Evolutionary conservation across 2,113 vertebrate species (phyloP), one percentile per base, ranked within the genome.

Genomic region (Microtus ochrogaster): DNA sequence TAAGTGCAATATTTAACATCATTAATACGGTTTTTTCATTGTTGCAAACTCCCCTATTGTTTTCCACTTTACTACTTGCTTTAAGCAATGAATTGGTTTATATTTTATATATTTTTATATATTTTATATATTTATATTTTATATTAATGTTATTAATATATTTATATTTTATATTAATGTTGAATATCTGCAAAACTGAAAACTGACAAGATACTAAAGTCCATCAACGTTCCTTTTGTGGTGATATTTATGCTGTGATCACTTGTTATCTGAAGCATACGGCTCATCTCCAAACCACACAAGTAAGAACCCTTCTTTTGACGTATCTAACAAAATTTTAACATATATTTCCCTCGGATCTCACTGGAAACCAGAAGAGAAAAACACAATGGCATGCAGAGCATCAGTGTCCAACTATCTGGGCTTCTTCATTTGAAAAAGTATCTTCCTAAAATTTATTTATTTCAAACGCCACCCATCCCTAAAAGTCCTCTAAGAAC

Each of bases 1-100:
- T 97, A 95, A 96, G 79, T 96, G 36, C 52, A 92, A 9, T 65
- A 90, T 24, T 98, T 97, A 96, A 44, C 70, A 82, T 36, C 74
- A 84, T 87, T 96, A 94, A 89, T 79, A 94, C 79, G 24, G 83
- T 84, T 88, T 96, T 44, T 72, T 28, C 70, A 21, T 89, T 91
- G 92, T 0, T 74, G 61, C 26, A 93, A 90, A 94, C 14, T 41
- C 52, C 14, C 58, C 68, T 30, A 28, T 26, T 77, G 52, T 63
- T 47, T 84, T 87, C 82, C 36, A 41, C 14, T 16, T 63, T 79
- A 77, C 17, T 30, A 52, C 30, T 90, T 83, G n/a, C 30, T 76
- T 90, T 81, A 14, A 58, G 83, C 70, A 85, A 73, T 47, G 84
- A 30, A 72, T 26, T 74, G 61, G 68, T 47, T 86, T 58, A 30